A percentile compares a stretch with the other conserved stretches of the same genome.
phyloP scores from a whole-genome alignment of 2,797 vertebrate species.

The Spinus olivaceus region DNA sequence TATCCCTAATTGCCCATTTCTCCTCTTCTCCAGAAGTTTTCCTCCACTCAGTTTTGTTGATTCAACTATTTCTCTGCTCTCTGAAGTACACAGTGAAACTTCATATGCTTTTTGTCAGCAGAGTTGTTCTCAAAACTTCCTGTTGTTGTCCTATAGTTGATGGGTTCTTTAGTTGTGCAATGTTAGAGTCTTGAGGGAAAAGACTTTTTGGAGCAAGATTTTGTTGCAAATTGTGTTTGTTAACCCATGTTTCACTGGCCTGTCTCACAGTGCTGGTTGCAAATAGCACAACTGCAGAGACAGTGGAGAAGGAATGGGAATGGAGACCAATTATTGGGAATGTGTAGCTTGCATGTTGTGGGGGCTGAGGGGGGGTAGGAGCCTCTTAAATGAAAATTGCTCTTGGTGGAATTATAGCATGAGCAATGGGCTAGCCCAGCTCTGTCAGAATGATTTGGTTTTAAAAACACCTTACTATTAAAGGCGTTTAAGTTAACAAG shows the following conservation, averaged over 20 bases:
- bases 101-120: background rate
- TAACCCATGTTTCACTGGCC: background rate
- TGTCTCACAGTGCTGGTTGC: background rate
- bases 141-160: background rate
- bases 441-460: constrained; percentile 61
- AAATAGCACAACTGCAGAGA: background rate
- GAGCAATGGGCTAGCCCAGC: constrained; percentile 34
- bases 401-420: constrained; percentile 27
- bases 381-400: background rate
- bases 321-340: background rate
- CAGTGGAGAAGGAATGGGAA: background rate
- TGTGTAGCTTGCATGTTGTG: background rate
- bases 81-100: background rate
- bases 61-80: background rate
- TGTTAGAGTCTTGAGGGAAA: background rate
- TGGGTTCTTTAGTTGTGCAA: background rate
- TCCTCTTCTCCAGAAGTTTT: background rate
- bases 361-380: background rate
- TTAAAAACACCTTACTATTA: constrained; percentile 60
- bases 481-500: constrained; percentile 62
- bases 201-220: background rate
- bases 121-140: background rate
- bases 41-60: background rate
- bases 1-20: background rate
- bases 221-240: background rate